Base-by-base conservation (phyloP, 2,888 invertebrate species). In the Amphimallon solstitiale region DNA sequence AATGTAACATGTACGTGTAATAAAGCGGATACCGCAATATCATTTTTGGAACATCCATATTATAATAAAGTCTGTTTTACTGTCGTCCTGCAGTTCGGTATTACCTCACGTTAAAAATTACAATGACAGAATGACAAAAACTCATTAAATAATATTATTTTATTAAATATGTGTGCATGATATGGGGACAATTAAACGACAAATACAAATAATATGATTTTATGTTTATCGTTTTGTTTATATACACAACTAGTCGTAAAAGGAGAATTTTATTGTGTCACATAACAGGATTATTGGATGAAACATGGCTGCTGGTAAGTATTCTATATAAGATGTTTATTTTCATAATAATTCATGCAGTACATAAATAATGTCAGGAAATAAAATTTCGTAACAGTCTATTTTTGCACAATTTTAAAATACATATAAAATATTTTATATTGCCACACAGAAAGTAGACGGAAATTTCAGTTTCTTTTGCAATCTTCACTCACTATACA, bases 281-380 rank as follows among this genome's bases (percentile, higher is more conserved):
- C 56, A 35, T 56, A 56, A 56, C 40, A 29, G 40, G n/a, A 56
- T 23, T 43, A 14, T 21, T 14, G 2, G 17, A 34, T 3, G 23
- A 23, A 64, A 63, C 21, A 67, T 67, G 67, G 67, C 67, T 60
- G 67, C 67, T 14, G 67, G 67, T 67, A 64, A 64, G 67, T 67
- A 67, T 34, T n/a, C n/a, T n/a, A n/a, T n/a, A n/a, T n/a, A n/a
- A n/a, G n/a, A n/a, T n/a, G n/a, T n/a, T n/a, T n/a, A n/a, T n/a
- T n/a, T n/a, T n/a, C n/a, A n/a, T n/a, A n/a, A n/a, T n/a, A n/a
- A n/a, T n/a, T n/a, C n/a, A n/a, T n/a, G n/a, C n/a, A n/a, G n/a
- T n/a, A n/a, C n/a, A n/a, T n/a, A n/a, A n/a, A n/a, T n/a, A n/a
- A n/a, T n/a, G n/a, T n/a, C n/a, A n/a, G n/a, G n/a, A n/a, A n/a